A percentile compares a stretch with the other conserved stretches of the same genome.
Evolutionary conservation across 2,113 vertebrate genomes (phyloP).

Genomic region (Trochalopteron elliotii): DNA sequence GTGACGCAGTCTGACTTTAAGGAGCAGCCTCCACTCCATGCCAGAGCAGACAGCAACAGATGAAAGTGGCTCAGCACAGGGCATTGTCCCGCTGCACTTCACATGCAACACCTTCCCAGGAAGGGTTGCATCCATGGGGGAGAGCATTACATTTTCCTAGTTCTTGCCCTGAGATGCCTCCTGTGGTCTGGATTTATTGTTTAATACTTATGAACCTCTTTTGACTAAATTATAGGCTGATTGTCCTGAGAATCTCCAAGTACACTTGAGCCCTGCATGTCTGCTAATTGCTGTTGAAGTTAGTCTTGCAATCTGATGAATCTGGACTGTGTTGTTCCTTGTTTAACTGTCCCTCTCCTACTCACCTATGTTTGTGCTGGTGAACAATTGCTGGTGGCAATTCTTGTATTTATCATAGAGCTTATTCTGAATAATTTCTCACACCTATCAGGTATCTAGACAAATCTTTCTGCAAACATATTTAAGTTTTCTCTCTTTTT

Average conservation of each 20-base stretch:
- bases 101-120: rapidly evolving
- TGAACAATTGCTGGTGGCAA: not conserved
- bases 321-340: not conserved
- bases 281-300: not conserved
- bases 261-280: not conserved
- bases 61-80: not conserved
- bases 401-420: not conserved
- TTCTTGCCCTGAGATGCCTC: not conserved
- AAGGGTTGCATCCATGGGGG: rapidly evolving
- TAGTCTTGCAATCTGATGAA: not conserved
- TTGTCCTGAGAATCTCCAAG: not conserved
- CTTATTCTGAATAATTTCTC: not conserved
- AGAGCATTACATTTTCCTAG: not conserved
- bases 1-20: not conserved
- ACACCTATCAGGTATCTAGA: not conserved
- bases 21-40: not conserved
- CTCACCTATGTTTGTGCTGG: not conserved
- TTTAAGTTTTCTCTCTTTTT: not conserved
- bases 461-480: not conserved
- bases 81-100: rapidly evolving
- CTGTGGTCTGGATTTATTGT: not conserved
- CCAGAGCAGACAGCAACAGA: not conserved
- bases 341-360: not conserved
- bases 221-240: not conserved
- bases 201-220: not conserved